A percentile compares a stretch with the other conserved stretches of the same genome.
Conservation (phyloP, 1,140 invertebrate species). For the Acromyrmex heyeri region DNA sequence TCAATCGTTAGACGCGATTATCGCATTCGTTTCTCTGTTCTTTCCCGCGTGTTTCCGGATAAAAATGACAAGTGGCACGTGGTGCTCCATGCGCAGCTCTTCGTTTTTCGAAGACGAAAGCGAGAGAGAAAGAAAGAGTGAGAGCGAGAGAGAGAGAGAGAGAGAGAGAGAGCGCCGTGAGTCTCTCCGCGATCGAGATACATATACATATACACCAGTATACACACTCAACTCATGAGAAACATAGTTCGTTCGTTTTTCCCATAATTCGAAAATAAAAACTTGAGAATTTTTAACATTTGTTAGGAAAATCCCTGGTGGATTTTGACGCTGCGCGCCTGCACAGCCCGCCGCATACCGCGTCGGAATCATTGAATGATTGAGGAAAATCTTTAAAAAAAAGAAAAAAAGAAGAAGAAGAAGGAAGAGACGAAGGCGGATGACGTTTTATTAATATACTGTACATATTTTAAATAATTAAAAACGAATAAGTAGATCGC, state of each 20-base stretch:
- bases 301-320: neutral
- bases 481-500: constrained; percentile 81
- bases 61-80: neutral
- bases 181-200: neutral
- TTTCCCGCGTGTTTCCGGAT: constrained; percentile 4
- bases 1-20: neutral
- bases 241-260: neutral
- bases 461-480: constrained; percentile 86
- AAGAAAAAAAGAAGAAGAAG: constrained; percentile 62
- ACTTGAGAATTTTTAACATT: constrained; percentile 18
- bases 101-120: neutral
- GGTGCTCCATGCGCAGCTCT: neutral
- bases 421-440: constrained; percentile 74
- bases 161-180: neutral
- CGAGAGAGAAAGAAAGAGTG: no score
- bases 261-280: neutral
- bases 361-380: constrained; percentile 80
- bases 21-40: neutral
- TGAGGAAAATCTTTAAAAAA: constrained; percentile 68
- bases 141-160: no score
- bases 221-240: neutral
- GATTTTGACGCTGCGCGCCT: constrained; percentile 63
- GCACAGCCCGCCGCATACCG: constrained; percentile 78
- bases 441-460: constrained; percentile 86
- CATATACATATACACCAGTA: neutral